These are phyloP conservation scores for Trachelus iudaicus DNA, from an alignment of 2,888 invertebrate genomes.

Conservation along the genomic window DNA sequence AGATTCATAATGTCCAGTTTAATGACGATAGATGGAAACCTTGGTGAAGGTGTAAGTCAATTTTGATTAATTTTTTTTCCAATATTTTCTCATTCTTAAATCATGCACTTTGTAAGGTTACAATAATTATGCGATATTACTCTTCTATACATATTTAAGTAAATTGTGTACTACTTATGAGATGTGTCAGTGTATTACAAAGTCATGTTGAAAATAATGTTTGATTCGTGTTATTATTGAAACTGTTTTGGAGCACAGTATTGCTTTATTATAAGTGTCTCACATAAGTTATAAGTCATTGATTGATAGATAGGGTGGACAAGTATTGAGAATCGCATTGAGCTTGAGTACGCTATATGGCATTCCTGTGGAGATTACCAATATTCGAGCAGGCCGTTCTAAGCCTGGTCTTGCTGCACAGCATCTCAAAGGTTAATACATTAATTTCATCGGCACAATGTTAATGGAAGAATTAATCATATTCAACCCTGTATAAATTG, in stretches of 20 bases:
- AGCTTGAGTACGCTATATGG: conserved; percentile 81
- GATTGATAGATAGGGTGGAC: conserved; percentile 78
- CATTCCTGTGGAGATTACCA: conserved; percentile 78
- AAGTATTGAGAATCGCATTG: conserved; percentile 85
- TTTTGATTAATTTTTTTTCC: conserved; percentile 15
- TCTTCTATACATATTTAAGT: background rate
- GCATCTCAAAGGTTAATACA: conserved; percentile 77
- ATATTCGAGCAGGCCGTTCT: conserved; percentile 83
- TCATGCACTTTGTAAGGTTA: background rate
- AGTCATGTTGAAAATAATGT: background rate
- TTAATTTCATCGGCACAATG: background rate
- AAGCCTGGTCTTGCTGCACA: conserved; percentile 88
- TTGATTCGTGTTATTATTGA: conserved; percentile 15
- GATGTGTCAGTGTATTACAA: background rate
- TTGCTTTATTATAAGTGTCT: conserved; percentile 4
- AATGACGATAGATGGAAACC: conserved; percentile 80
- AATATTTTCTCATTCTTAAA: conserved; percentile 7
- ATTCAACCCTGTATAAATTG: conserved; percentile 26
- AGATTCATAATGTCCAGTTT: conserved; percentile 42
- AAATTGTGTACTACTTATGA: background rate
- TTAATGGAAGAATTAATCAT: background rate
- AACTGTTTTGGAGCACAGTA: conserved; percentile 19
- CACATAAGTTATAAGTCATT: conserved; percentile 7
- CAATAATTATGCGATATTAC: background rate
- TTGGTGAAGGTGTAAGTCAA: conserved; percentile 80